A percentile compares a stretch with the other conserved stretches of the same genome.
phyloP scores from a whole-genome alignment of 2,113 vertebrate species.

The Alaudala cheleensis region DNA sequence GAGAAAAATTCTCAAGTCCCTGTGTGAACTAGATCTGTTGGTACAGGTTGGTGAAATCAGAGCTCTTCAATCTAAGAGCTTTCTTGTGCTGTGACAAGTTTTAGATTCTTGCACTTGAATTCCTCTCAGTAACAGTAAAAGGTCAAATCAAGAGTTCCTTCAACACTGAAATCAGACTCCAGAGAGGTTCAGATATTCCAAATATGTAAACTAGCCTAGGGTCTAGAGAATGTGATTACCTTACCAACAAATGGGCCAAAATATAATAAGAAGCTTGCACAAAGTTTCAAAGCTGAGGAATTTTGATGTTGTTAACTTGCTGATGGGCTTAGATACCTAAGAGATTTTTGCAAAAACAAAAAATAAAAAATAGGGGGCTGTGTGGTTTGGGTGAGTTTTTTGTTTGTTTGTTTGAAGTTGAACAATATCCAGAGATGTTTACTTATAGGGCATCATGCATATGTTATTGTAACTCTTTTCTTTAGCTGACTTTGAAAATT shows the following conservation, averaged over 20 bases:
- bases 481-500: neutral
- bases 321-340: neutral
- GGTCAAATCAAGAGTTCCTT: neutral
- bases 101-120: neutral
- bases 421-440: neutral
- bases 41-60: neutral
- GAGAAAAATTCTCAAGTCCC: neutral
- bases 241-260: neutral
- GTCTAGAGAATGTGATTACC: neutral
- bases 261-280: neutral
- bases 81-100: neutral
- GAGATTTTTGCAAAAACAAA: neutral
- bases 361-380: too few relatives aligned
- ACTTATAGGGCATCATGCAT: neutral
- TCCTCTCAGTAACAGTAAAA: neutral
- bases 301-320: neutral
- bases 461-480: neutral
- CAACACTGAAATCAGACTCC: neutral
- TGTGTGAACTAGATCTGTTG: neutral
- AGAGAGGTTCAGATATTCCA: neutral
- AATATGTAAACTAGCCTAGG: neutral
- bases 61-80: neutral
- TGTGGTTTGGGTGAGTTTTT: accelerated
- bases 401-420: neutral
- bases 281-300: neutral